Evolutionary conservation across 2,888 invertebrate species (phyloP).

Genomic region (Phorcus lineatus): DNA sequence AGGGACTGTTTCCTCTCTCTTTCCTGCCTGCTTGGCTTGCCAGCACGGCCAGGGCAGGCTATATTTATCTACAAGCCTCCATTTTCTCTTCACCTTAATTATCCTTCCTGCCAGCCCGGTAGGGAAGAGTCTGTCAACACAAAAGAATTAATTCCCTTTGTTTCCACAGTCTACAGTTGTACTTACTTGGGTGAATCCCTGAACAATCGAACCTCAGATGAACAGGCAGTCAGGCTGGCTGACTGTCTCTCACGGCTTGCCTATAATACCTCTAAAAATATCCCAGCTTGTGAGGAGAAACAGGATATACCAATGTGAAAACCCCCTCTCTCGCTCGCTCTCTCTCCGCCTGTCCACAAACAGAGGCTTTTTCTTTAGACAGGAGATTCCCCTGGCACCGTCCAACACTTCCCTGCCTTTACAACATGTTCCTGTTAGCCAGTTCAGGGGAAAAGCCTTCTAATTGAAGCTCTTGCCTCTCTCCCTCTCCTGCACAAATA

Average conservation of each 20-base stretch:
- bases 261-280: constrained; percentile 26
- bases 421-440: constrained; percentile 1
- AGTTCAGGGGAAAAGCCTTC: constrained; percentile 32
- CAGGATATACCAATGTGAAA: constrained; percentile 34
- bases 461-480: constrained; percentile 31
- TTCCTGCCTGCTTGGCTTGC: neutral
- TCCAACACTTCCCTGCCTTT: neutral
- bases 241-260: constrained; percentile 19
- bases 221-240: constrained; percentile 20
- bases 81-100: constrained; percentile 9
- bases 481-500: constrained; percentile 39
- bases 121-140: constrained; percentile 9
- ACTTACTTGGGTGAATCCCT: constrained; percentile 17
- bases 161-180: constrained; percentile 10
- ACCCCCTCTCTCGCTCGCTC: constrained; percentile 29
- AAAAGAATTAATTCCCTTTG: constrained; percentile 24
- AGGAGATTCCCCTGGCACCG: constrained; percentile 12
- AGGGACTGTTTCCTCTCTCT: neutral
- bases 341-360: constrained; percentile 28
- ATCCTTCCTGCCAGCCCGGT: neutral
- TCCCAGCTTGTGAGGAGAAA: constrained; percentile 22
- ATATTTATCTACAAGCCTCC: constrained; percentile 17
- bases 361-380: constrained; percentile 29
- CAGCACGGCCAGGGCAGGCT: neutral
- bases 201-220: constrained; percentile 13